phyloP scores from a whole-genome alignment of 2,888 invertebrate species.

The Chymomyza caudatula region DNA sequence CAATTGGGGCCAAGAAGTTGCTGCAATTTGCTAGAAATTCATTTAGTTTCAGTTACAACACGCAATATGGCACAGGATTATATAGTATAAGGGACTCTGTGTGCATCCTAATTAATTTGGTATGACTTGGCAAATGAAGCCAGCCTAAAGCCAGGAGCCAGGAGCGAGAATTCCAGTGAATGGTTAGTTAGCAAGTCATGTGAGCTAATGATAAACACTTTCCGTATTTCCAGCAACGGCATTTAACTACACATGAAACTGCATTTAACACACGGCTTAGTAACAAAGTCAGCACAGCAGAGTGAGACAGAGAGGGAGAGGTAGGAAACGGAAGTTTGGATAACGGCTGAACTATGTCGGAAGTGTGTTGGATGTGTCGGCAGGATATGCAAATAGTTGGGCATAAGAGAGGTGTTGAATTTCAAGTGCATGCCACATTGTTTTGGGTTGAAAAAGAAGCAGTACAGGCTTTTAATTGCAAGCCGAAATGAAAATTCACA shows the following conservation, averaged over 20 bases:
- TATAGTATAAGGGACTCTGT: too few species aligned
- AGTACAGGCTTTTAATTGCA: neutral
- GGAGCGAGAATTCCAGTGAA: neutral
- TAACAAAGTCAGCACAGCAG: neutral
- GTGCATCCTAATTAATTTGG: neutral
- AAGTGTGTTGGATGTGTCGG: neutral
- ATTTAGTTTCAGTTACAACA: neutral
- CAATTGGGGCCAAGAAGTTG: neutral
- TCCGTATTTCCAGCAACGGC: neutral
- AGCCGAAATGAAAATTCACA: neutral
- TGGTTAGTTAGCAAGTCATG: slow-evolving; percentile 12
- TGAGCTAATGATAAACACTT: slow-evolving; percentile 16
- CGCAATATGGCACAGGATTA: neutral
- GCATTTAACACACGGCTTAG: neutral
- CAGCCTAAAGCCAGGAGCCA: neutral
- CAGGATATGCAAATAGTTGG: neutral
- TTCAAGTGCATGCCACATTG: neutral
- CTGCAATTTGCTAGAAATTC: neutral
- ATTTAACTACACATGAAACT: neutral
- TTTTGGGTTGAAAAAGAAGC: neutral
- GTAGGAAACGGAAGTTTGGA: neutral
- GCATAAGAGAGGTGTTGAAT: neutral
- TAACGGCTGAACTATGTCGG: neutral
- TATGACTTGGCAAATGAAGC: neutral
- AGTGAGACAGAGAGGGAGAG: too few species aligned